phyloP scores from a whole-genome alignment of 1,140 invertebrate species.

The Drosophila bipectinata region DNA sequence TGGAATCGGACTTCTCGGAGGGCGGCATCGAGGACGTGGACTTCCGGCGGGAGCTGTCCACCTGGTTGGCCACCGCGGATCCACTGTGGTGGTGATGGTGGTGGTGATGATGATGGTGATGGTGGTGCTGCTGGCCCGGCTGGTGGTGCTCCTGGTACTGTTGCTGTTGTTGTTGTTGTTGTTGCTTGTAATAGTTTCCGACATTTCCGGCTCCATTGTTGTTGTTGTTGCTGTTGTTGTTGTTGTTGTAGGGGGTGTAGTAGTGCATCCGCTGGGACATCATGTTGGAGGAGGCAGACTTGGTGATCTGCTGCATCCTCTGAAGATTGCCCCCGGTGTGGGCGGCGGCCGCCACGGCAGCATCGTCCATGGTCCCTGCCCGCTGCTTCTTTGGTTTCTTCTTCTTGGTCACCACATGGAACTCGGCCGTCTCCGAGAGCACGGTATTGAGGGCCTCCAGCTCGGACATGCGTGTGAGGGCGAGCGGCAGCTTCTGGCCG shows the following conservation, averaged over 20 bases:
- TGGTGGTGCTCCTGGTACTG: slow-evolving; percentile 39
- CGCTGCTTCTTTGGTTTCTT: slow-evolving; percentile 89
- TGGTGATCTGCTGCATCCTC: slow-evolving; percentile 70
- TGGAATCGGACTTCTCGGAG: slow-evolving; percentile 89
- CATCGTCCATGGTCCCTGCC: slow-evolving; percentile 82
- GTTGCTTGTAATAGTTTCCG: slow-evolving; percentile 5
- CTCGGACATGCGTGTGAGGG: slow-evolving; percentile 64
- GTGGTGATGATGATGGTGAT: slow-evolving; percentile 42
- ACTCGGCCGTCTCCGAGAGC: slow-evolving; percentile 85
- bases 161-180: slow-evolving; percentile 31
- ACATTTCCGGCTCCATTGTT: slow-evolving; percentile 5
- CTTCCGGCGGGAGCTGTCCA: slow-evolving; percentile 84
- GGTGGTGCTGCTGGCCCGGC: slow-evolving; percentile 28
- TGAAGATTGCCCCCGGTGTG: slow-evolving; percentile 62
- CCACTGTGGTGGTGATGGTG: slow-evolving; percentile 27
- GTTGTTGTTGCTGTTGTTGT: slow-evolving; percentile 5
- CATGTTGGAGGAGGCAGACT: slow-evolving; percentile 66
- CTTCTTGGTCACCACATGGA: slow-evolving; percentile 89
- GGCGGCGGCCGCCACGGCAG: slow-evolving; percentile 59
- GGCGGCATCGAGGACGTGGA: slow-evolving; percentile 87
- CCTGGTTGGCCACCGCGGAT: slow-evolving; percentile 28
- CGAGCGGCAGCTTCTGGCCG: slow-evolving; percentile 16
- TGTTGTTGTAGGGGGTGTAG: slow-evolving; percentile 33
- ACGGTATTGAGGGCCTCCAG: slow-evolving; percentile 69
- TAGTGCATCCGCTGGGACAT: slow-evolving; percentile 64